phyloP scores from a whole-genome alignment of 53 echinoderm and acorn worm species.

The Stichopus horrens region DNA sequence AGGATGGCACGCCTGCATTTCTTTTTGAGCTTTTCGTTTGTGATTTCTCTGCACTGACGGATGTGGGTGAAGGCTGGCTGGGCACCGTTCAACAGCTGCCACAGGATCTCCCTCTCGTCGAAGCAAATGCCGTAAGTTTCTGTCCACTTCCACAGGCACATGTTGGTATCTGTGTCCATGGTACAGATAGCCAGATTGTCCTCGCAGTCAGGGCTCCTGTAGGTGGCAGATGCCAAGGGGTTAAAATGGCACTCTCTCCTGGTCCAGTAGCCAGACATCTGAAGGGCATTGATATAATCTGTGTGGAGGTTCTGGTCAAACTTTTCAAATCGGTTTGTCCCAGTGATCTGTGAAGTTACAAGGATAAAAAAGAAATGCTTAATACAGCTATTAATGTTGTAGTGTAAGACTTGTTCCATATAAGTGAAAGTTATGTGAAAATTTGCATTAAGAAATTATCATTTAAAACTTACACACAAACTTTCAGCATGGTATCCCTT shows the following conservation, averaged over 20 bases:
- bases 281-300: not conserved
- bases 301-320: conserved; percentile 24
- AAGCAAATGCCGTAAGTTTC: conserved; percentile 4
- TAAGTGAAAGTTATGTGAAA: too few species aligned
- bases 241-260: conserved; percentile 10
- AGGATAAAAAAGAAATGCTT: too few species aligned
- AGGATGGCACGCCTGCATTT: not conserved
- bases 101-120: conserved; percentile 5
- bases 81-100: conserved; percentile 2
- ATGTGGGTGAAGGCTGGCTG: conserved; percentile 15
- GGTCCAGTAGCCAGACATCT: conserved; percentile 30
- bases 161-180: not conserved
- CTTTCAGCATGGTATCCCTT: too few species aligned
- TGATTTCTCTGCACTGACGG: conserved; percentile 17
- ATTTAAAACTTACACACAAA: too few species aligned
- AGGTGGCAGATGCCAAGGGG: conserved; percentile 15
- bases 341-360: conserved; percentile 14
- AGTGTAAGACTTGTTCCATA: too few species aligned
- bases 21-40: conserved; percentile 25
- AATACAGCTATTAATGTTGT: too few species aligned
- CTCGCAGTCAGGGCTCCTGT: conserved; percentile 21
- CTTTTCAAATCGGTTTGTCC: not conserved
- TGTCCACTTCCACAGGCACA: conserved; percentile 34
- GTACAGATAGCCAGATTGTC: not conserved
- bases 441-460: too few species aligned